These are phyloP conservation scores for Salpingus planirostris DNA, from an alignment of 2,888 invertebrate species.

Conservation along the genomic window DNA sequence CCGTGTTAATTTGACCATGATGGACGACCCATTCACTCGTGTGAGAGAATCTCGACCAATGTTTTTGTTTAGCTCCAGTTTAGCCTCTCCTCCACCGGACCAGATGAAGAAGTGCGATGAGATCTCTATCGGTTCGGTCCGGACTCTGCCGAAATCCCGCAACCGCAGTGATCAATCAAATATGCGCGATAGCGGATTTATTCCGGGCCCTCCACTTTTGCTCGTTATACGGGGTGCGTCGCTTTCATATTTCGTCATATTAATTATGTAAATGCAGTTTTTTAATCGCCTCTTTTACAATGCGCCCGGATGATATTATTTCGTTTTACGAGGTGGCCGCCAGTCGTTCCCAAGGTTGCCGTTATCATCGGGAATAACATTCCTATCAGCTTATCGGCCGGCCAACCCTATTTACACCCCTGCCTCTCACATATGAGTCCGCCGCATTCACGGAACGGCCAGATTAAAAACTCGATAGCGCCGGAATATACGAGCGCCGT, in stretches of 20 bases:
- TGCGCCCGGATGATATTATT: constrained; percentile 4
- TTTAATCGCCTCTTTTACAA: not conserved
- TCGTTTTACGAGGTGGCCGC: constrained; percentile 9
- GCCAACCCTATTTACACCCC: constrained; percentile 31
- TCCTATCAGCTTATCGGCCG: constrained; percentile 29
- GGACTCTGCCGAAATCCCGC: too few species aligned
- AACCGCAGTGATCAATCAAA: too few species aligned
- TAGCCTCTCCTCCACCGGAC: too few species aligned
- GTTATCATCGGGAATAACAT: constrained; percentile 30
- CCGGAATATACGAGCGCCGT: too few species aligned
- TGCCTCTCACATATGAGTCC: constrained; percentile 18
- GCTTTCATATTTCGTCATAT: too few species aligned
- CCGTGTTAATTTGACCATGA: constrained; percentile 16
- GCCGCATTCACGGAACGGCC: constrained; percentile 17
- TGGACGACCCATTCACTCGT: constrained; percentile 14
- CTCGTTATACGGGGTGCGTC: too few species aligned
- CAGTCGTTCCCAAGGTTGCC: constrained; percentile 24
- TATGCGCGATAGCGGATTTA: too few species aligned
- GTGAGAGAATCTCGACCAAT: constrained; percentile 12
- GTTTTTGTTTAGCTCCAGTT: constrained; percentile 10
- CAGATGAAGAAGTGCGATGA: constrained; percentile 11
- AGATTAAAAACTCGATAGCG: constrained; percentile 19
- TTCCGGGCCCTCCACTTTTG: too few species aligned
- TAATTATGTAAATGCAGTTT: not conserved
- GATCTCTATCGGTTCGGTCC: constrained; percentile 10